A percentile compares a stretch with the other conserved stretches of the same genome.
phyloP scores from a whole-genome alignment of 64 coral and sea anemone species.

The Dendronephthya gigantea region DNA sequence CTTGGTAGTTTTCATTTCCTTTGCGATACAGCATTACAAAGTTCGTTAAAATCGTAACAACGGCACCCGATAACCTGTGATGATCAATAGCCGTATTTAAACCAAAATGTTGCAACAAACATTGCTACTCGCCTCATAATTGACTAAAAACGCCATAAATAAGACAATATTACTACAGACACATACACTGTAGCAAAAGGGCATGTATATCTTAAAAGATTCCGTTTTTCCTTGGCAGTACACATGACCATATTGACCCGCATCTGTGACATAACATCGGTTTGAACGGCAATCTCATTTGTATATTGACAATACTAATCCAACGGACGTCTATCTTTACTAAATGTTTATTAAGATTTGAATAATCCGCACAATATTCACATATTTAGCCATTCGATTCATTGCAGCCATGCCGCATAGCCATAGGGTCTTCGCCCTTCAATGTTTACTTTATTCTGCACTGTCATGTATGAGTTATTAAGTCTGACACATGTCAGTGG shows the following conservation, averaged over 20 bases:
- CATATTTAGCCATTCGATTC: neutral
- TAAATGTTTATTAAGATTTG: neutral
- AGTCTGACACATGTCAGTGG: neutral
- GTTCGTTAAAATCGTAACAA: too few species aligned
- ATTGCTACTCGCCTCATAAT: too few species aligned
- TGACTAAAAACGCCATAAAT: too few species aligned
- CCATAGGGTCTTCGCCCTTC: neutral
- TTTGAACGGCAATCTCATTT: neutral
- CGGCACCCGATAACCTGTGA: neutral
- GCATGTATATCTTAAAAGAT: too few species aligned
- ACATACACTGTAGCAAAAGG: too few species aligned
- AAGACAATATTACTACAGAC: too few species aligned
- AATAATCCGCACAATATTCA: neutral
- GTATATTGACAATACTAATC: neutral
- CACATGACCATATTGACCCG: neutral
- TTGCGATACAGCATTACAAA: neutral
- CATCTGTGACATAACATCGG: neutral
- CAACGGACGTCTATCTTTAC: neutral
- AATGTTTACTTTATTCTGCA: neutral
- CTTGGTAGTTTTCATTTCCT: slow-evolving; percentile 8
- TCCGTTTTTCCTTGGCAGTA: too few species aligned
- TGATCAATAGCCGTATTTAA: neutral
- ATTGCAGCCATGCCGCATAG: neutral
- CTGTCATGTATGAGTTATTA: neutral
- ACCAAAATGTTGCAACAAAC: neutral